Evolutionary conservation across 2,797 vertebrate genomes (phyloP), one percentile per base, ranked within the genome.

Genomic region (Leptodactylus fallax): DNA sequence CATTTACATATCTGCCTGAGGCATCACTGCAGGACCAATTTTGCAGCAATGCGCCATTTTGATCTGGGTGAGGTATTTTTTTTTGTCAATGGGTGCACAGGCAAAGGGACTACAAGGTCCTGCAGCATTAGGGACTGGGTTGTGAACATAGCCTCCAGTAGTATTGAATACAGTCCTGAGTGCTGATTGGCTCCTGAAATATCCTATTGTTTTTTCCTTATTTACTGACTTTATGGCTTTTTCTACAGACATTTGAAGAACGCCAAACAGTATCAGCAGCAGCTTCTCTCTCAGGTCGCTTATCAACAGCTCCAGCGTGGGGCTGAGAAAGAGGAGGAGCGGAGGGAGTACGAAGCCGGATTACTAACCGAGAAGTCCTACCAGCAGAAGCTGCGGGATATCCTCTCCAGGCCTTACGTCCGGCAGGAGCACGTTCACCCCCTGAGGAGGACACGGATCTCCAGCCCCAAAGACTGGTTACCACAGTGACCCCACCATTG

Each of bases 251-350:
- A 91, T 90, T 86, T 89, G 82, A 85, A 85, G 71, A 89, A 87
- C 21, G 85, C 90, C 1, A 92, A 91, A 78, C 92, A 94, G 19
- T 94, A 97, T 88, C 93, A 89, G 90, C 91, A 93, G 0, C 95
- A 96, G 19, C 97, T 99, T 19, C 60, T 87, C 81, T 93, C 94
- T 90, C 98, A 99, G 88, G 93, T 97, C 0, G 58, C 92, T 83
- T 78, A 92, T 65, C 94, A 91, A 85, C 95, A 95, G 90, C 90
- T 82, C 53, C 85, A 91, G 14, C 90, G 55, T 0, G 88, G 90
- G 0, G 91, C 90, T 0, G 92, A 94, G 91, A 91, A 92, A 55
- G 93, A 93, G 1, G 91, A 96, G 92, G 93, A 90, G 3, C 91
- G 91, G 56, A 90, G 51, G 27, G 96, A 97, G 84, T 67, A 91